phyloP scores from a whole-genome alignment of 1,140 invertebrate genomes.

The Triops cancriformis region DNA sequence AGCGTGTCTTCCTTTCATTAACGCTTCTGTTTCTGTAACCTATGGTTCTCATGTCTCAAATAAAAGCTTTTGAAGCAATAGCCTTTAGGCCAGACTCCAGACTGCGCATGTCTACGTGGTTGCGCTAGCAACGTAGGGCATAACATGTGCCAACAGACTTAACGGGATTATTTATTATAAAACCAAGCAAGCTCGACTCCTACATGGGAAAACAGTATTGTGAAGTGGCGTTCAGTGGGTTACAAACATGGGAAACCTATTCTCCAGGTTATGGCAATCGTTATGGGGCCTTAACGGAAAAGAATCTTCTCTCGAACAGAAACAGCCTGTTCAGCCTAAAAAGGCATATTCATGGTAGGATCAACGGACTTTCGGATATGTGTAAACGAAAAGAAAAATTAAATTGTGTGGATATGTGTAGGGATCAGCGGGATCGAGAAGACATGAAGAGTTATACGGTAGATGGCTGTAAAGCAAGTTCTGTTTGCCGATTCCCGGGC shows the following conservation, averaged over 20 bases:
- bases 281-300: not conserved
- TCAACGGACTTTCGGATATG: not conserved
- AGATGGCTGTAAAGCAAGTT: not conserved
- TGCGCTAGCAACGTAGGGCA: conserved; percentile 2
- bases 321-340: not conserved
- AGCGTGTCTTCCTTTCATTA: too few relatives aligned
- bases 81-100: not conserved
- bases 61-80: not conserved
- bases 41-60: not conserved
- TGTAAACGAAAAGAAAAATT: not conserved
- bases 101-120: not conserved
- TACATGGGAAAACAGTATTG: not conserved
- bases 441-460: not conserved
- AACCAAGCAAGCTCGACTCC: not conserved
- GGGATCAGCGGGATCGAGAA: not conserved
- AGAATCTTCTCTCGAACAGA: not conserved
- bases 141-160: not conserved
- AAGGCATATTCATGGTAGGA: not conserved
- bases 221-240: not conserved
- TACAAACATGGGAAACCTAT: not conserved
- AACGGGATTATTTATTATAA: not conserved
- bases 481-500: not conserved
- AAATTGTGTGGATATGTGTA: not conserved
- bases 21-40: not conserved
- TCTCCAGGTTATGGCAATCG: conserved; percentile 1